A percentile compares a stretch with the other conserved stretches of the same genome.
Evolutionary conservation across 2,888 invertebrate species (phyloP).

Genomic region (Altica lythri): DNA sequence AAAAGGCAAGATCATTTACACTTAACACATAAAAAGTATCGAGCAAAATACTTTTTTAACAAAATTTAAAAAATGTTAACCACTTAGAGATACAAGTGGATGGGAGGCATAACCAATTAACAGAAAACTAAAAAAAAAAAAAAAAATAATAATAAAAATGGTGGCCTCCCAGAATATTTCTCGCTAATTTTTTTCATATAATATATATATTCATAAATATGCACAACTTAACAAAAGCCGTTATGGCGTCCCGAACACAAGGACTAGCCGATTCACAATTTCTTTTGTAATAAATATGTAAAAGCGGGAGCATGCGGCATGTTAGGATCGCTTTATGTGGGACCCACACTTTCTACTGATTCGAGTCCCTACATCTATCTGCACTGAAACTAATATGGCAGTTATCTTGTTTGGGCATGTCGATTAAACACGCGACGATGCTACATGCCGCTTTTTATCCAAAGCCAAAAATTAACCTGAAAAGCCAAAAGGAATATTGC

Average conservation of each 20-base stretch:
- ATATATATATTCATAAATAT: slow-evolving; percentile 34
- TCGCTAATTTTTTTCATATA: slow-evolving; percentile 23
- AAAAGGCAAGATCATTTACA: slow-evolving; percentile 23
- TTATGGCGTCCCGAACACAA: slow-evolving; percentile 4
- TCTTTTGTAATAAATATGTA: slow-evolving; percentile 31
- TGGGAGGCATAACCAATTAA: slow-evolving; percentile 14
- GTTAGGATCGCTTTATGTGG: slow-evolving; percentile 30
- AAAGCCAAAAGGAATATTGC: not conserved
- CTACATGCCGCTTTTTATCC: slow-evolving; percentile 31
- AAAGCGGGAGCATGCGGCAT: slow-evolving; percentile 31
- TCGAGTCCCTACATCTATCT: slow-evolving; percentile 36
- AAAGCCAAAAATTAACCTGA: slow-evolving; percentile 29
- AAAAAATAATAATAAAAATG: slow-evolving; percentile 13
- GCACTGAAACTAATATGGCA: slow-evolving; percentile 58
- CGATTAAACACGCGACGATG: slow-evolving; percentile 23
- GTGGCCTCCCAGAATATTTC: slow-evolving; percentile 24
- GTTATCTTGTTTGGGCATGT: slow-evolving; percentile 36
- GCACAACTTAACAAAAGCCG: slow-evolving; percentile 32
- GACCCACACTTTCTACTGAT: slow-evolving; percentile 6
- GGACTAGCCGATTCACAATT: slow-evolving; percentile 15
- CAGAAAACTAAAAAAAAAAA: slow-evolving; percentile 27
- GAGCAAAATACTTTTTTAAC: slow-evolving; percentile 23
- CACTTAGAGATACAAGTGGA: slow-evolving; percentile 8
- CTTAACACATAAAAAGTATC: slow-evolving; percentile 30
- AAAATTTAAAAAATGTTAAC: slow-evolving; percentile 19